A percentile compares a stretch with the other conserved stretches of the same genome.
Evolutionary conservation across 2,797 vertebrate species (phyloP).

Genomic region (Phalloptychus januarius): DNA sequence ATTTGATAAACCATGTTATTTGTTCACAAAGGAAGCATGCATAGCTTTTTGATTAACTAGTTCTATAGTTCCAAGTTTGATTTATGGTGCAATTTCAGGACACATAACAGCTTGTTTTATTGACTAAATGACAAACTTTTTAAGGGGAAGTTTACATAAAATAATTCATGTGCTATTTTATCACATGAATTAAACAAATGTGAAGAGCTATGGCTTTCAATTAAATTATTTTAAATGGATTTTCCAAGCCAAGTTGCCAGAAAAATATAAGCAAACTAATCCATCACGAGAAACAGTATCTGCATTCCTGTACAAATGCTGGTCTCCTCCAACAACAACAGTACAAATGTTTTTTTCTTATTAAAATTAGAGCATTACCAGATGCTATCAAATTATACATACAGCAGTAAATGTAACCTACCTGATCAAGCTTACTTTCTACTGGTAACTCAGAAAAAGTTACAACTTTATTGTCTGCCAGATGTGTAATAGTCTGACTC

Average conservation of each 20-base stretch:
- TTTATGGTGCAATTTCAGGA: too few relatives aligned
- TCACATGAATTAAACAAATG: too few relatives aligned
- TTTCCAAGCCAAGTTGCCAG: not conserved
- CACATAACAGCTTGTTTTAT: too few relatives aligned
- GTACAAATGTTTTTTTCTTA: not conserved
- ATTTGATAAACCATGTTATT: not conserved
- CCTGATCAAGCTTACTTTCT: not conserved
- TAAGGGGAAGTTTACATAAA: too few relatives aligned
- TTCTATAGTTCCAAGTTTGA: too few relatives aligned
- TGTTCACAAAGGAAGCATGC: not conserved
- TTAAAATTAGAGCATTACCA: not conserved
- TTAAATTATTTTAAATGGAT: not conserved
- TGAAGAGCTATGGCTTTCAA: not conserved
- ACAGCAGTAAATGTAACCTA: not conserved
- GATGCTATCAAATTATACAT: not conserved
- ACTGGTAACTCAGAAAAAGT: not conserved
- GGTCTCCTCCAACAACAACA: not conserved
- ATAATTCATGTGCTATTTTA: too few relatives aligned
- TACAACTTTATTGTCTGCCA: not conserved
- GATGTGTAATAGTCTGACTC: not conserved
- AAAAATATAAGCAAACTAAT: not conserved
- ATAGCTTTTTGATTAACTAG: not conserved
- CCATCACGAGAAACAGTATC: not conserved
- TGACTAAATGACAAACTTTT: too few relatives aligned
- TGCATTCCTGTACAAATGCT: not conserved